A percentile compares a stretch with the other conserved stretches of the same genome.
phyloP scores from a whole-genome alignment of 2,888 invertebrate genomes.

The Cataglyphis cursor region DNA sequence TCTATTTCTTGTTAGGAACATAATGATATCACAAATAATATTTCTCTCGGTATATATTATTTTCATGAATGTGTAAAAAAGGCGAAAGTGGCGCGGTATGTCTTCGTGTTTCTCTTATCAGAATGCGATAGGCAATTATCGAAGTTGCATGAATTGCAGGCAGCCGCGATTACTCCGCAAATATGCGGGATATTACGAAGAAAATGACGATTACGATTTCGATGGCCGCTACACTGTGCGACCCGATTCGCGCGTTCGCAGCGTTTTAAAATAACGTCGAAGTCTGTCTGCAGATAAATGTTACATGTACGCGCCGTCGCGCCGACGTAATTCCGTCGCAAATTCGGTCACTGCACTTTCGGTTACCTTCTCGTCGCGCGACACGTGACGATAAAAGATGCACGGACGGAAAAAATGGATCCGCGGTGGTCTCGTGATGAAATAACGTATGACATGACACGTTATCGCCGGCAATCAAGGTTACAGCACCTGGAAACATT shows the following conservation, averaged over 20 bases:
- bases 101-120: slow-evolving; percentile 13
- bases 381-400: slow-evolving; percentile 37
- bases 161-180: slow-evolving; percentile 56
- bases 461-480: slow-evolving; percentile 72
- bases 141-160: slow-evolving; percentile 36
- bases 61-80: not conserved
- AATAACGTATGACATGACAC: slow-evolving; percentile 66
- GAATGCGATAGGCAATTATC: slow-evolving; percentile 3
- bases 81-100: slow-evolving; percentile 21
- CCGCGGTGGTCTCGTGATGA: slow-evolving; percentile 50
- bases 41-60: not conserved
- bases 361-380: not conserved
- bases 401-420: slow-evolving; percentile 18
- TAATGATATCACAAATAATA: not conserved
- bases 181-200: slow-evolving; percentile 52
- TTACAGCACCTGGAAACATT: slow-evolving; percentile 62
- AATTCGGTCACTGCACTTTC: slow-evolving; percentile 39
- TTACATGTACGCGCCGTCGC: slow-evolving; percentile 11
- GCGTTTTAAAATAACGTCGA: slow-evolving; percentile 46
- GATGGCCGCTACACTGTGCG: slow-evolving; percentile 47
- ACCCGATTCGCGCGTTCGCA: slow-evolving; percentile 61
- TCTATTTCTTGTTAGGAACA: not conserved
- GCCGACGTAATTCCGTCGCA: slow-evolving; percentile 30
- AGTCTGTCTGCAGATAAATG: slow-evolving; percentile 44
- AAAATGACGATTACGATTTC: slow-evolving; percentile 61